Evolutionary conservation across 2,113 vertebrate genomes (phyloP).

Genomic region (Triplophysa rosa): DNA sequence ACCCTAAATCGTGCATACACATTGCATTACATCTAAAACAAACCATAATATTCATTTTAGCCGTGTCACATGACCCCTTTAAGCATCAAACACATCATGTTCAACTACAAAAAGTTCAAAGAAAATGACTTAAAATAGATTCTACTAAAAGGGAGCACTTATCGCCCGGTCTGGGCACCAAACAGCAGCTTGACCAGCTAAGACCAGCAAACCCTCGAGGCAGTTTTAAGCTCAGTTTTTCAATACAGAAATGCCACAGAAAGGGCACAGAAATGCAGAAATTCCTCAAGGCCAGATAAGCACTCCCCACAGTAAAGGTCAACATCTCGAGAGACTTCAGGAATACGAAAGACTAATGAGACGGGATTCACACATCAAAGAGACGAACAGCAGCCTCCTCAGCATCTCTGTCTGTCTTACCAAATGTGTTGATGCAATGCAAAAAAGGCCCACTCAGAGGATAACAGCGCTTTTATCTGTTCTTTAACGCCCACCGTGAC

Average conservation of each 20-base stretch:
- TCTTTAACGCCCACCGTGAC: background rate
- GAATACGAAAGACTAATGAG: conserved; percentile 17
- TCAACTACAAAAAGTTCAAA: too few species aligned
- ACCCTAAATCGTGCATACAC: too few species aligned
- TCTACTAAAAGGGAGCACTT: too few species aligned
- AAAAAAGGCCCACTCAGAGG: background rate
- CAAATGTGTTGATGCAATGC: conserved; percentile 17
- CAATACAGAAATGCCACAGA: conserved; percentile 23
- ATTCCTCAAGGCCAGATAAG: conserved; percentile 18
- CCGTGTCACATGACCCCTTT: too few species aligned
- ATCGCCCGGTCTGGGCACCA: too few species aligned
- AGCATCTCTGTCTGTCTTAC: conserved; percentile 14
- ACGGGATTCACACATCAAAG: conserved; percentile 10
- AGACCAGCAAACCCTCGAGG: too few species aligned
- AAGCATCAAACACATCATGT: too few species aligned
- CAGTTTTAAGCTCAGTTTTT: background rate
- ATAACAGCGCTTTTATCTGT: background rate
- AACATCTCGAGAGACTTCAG: conserved; percentile 16
- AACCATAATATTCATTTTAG: too few species aligned
- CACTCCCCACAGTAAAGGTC: conserved; percentile 20
- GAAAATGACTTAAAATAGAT: too few species aligned
- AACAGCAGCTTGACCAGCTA: too few species aligned
- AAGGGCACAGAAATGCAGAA: conserved; percentile 36
- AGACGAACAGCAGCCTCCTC: conserved; percentile 32
- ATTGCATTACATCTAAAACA: too few species aligned